A percentile compares a stretch with the other conserved stretches of the same genome.
phyloP scores from a whole-genome alignment of 2,888 invertebrate species.

The Cheiracanthium punctorium region DNA sequence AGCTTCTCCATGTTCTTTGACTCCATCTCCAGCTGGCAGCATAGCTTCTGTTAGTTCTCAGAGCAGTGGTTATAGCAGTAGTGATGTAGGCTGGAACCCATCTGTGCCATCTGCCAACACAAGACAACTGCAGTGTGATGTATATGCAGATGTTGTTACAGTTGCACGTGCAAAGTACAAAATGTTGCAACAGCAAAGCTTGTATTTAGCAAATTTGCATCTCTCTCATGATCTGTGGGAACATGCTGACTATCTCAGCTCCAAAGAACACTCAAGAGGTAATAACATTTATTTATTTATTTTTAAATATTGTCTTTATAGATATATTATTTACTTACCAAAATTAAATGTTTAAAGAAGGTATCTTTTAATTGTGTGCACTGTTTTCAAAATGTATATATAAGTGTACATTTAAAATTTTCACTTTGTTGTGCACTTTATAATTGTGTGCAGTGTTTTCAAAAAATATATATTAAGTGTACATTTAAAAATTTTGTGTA shows the following conservation, averaged over 20 bases:
- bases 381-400: too few species aligned
- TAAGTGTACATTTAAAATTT: too few species aligned
- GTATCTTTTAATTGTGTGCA: too few species aligned
- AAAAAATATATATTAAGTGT: too few species aligned
- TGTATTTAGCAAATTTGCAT: slow-evolving; percentile 86
- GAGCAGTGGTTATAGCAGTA: slow-evolving; percentile 81
- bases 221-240: slow-evolving; percentile 94
- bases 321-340: too few species aligned
- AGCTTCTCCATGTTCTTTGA: slow-evolving; percentile 88
- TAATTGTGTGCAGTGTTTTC: too few species aligned
- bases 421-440: too few species aligned
- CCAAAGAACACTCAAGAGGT: slow-evolving; percentile 88
- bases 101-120: slow-evolving; percentile 19
- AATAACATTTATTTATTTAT: slow-evolving; percentile 48
- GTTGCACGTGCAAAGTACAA: slow-evolving; percentile 86
- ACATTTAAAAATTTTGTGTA: too few species aligned
- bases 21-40: slow-evolving; percentile 90
- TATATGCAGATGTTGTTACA: slow-evolving; percentile 75
- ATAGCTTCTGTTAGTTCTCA: slow-evolving; percentile 86
- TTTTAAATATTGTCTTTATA: too few species aligned
- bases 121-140: slow-evolving; percentile 26
- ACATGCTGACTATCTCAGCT: slow-evolving; percentile 87
- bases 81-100: slow-evolving; percentile 78
- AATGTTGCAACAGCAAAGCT: slow-evolving; percentile 87
- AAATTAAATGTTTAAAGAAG: too few species aligned